phyloP scores from a whole-genome alignment of 2,797 vertebrate genomes.

The Chelon auratus region DNA sequence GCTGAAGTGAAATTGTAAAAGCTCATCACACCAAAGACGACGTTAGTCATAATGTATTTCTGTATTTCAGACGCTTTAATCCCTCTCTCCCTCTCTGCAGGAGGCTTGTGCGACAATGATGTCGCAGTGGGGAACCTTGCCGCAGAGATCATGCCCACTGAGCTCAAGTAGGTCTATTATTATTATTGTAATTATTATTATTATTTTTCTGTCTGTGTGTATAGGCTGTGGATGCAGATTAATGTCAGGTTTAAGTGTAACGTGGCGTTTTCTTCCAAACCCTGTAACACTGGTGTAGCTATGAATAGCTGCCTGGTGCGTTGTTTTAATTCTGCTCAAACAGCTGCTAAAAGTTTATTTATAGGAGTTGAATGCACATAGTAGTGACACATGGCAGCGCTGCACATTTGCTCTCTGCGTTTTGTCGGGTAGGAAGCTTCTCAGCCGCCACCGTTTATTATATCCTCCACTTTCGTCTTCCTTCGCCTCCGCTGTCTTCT shows the following conservation, averaged over 20 bases:
- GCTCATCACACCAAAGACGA: not conserved
- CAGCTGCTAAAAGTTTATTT: constrained; percentile 37
- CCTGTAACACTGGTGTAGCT: constrained; percentile 22
- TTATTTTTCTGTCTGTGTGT: not conserved
- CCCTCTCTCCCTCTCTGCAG: constrained; percentile 61
- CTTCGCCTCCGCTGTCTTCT: not conserved
- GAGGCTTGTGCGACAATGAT: constrained; percentile 75
- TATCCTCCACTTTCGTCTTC: not conserved
- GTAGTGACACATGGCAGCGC: constrained; percentile 45
- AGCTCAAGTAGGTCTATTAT: constrained; percentile 86
- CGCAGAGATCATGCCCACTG: constrained; percentile 91
- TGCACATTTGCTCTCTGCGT: constrained; percentile 40
- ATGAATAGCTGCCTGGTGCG: constrained; percentile 28
- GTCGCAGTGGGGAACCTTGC: constrained; percentile 87
- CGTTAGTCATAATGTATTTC: not conserved
- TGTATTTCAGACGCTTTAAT: not conserved
- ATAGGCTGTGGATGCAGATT: not conserved
- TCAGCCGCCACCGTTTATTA: not conserved
- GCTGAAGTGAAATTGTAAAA: not conserved
- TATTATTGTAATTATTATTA: not conserved
- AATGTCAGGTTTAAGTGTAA: constrained; percentile 12
- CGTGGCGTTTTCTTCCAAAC: constrained; percentile 44
- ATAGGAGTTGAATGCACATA: constrained; percentile 42
- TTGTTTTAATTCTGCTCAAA: constrained; percentile 12
- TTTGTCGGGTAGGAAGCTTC: not conserved